Evolutionary conservation across 2,113 vertebrate genomes (phyloP).

Genomic region (Pholis gunnellus): DNA sequence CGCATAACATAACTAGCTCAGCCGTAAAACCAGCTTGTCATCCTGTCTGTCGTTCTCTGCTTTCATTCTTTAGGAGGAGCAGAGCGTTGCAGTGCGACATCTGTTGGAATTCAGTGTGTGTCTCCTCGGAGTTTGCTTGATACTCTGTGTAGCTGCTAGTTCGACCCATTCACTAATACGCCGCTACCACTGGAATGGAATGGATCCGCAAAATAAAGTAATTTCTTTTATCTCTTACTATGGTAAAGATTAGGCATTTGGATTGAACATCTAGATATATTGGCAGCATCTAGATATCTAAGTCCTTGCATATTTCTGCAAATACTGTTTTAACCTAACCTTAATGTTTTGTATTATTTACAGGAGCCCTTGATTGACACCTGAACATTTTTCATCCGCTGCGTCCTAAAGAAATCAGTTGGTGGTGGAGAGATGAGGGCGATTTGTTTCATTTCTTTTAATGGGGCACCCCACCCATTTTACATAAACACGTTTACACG

Average conservation of each 20-base stretch:
- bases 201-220: conserved; percentile 67
- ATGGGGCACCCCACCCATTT: not conserved
- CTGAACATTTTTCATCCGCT: conserved; percentile 51
- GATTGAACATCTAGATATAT: not conserved
- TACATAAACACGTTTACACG: not conserved
- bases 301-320: conserved; percentile 1
- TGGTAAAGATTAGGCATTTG: not conserved
- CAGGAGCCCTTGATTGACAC: conserved; percentile 77
- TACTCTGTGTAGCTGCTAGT: conserved; percentile 75
- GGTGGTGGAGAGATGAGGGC: not conserved
- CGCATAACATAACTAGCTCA: not conserved
- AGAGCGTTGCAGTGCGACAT: conserved; percentile 74
- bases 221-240: not conserved
- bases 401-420: conserved; percentile 22
- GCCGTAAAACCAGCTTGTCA: not conserved
- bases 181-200: conserved; percentile 51
- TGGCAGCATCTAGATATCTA: not conserved
- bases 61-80: conserved; percentile 73
- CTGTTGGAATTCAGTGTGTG: conserved; percentile 74
- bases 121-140: conserved; percentile 78
- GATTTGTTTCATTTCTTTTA: not conserved
- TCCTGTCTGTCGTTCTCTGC: conserved; percentile 10
- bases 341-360: conserved; percentile 44
- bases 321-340: not conserved
- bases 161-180: conserved; percentile 52